Evolutionary conservation across 1,140 invertebrate genomes (phyloP).

Genomic region (Babylonia areolata): DNA sequence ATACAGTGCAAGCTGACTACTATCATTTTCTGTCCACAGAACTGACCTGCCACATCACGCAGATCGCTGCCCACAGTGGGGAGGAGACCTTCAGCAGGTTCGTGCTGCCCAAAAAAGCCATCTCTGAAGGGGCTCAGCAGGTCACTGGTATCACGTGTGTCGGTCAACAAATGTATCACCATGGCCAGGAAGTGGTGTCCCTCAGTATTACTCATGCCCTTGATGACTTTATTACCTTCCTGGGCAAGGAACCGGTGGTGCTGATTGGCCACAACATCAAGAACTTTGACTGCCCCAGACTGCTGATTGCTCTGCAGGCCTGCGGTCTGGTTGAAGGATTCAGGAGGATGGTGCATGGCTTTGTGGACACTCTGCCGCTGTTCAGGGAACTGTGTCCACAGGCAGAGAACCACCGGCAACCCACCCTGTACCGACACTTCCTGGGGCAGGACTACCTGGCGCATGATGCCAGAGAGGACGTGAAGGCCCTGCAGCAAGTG

Average conservation of each 20-base stretch:
- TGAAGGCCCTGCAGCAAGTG: background rate
- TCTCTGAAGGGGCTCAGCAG: background rate
- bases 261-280: conserved; percentile 17
- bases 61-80: background rate
- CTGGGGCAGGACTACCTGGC: background rate
- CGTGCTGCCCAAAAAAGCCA: background rate
- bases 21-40: no score
- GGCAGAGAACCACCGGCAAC: background rate
- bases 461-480: conserved; percentile 22
- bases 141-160: conserved; percentile 9
- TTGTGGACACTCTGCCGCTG: conserved; percentile 26
- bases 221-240: background rate
- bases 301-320: background rate
- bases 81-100: background rate
- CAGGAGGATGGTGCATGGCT: background rate
- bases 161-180: background rate
- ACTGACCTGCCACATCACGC: conserved; percentile 29
- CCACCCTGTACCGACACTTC: conserved; percentile 4
- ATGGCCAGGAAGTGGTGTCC: background rate
- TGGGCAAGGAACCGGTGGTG: background rate
- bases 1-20: no score
- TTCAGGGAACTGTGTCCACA: background rate
- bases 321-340: background rate
- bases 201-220: background rate
- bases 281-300: background rate